Percentiles rank a stretch among this genome's conserved stretches.
Evolutionary conservation across 1,140 invertebrate genomes (phyloP).

Genomic region (Bombyx mori): ASM3026992v2 NC_085114.1:11466001-11466500

Average conservation of each 20-base stretch:
- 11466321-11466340: slow-evolving; percentile 61
- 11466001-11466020: slow-evolving; percentile 30
- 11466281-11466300: slow-evolving; percentile 52
- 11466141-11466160: slow-evolving; percentile 61
- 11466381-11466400: slow-evolving; percentile 43
- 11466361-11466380: slow-evolving; percentile 37
- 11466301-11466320: slow-evolving; percentile 57
- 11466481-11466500: no score
- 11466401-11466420: slow-evolving; percentile 54
- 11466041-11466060: slow-evolving; percentile 27
- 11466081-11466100: slow-evolving; percentile 25
- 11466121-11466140: slow-evolving; percentile 58
- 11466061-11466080: slow-evolving; percentile 25
- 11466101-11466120: slow-evolving; percentile 56
- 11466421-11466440: slow-evolving; percentile 49
- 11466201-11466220: slow-evolving; percentile 41
- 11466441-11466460: background rate
- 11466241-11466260: slow-evolving; percentile 49
- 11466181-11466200: slow-evolving; percentile 29
- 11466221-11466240: slow-evolving; percentile 29
- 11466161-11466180: slow-evolving; percentile 67
- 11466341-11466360: slow-evolving; percentile 42
- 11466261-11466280: slow-evolving; percentile 64
- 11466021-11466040: slow-evolving; percentile 23
- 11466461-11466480: no score